Conservation (phyloP, 2,797 vertebrate species). For the Neopelma chrysocephalum region DNA sequence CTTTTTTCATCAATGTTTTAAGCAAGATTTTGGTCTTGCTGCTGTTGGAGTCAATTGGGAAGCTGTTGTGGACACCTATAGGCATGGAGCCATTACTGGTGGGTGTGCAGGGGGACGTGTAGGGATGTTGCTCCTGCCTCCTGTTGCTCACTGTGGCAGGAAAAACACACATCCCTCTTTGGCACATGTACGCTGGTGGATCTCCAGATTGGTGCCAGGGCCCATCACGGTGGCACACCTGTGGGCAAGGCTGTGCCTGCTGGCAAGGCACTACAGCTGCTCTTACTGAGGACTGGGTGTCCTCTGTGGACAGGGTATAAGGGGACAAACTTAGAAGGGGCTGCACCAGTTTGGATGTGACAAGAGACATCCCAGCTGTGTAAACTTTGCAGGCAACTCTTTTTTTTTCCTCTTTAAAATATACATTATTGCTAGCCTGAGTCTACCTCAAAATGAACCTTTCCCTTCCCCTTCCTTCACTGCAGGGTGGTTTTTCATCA, state of each 20-base stretch:
- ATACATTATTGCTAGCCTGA: neutral
- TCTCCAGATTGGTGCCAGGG: neutral
- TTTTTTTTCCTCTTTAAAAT: conserved; percentile 12
- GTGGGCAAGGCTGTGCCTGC: rapidly evolving
- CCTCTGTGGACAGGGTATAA: neutral
- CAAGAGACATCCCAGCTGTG: conserved; percentile 22
- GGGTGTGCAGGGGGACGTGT: rapidly evolving
- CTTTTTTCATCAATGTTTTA: neutral
- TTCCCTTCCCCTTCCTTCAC: neutral
- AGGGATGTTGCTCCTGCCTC: neutral
- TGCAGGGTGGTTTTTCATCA: neutral
- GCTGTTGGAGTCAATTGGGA: neutral
- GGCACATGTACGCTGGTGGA: rapidly evolving
- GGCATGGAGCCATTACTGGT: neutral
- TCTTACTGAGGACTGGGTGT: neutral
- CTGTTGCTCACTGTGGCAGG: rapidly evolving
- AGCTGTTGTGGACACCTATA: rapidly evolving
- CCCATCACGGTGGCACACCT: neutral
- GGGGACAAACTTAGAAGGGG: neutral
- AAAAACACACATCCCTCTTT: neutral
- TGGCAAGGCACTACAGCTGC: neutral
- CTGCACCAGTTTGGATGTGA: neutral
- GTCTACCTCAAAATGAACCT: neutral
- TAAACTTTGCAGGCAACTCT: conserved; percentile 21
- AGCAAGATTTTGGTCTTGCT: neutral